These are phyloP conservation scores for Cryptocheilus praepositus DNA, from an alignment of 2,888 invertebrate genomes.

Conservation along the genomic window DNA sequence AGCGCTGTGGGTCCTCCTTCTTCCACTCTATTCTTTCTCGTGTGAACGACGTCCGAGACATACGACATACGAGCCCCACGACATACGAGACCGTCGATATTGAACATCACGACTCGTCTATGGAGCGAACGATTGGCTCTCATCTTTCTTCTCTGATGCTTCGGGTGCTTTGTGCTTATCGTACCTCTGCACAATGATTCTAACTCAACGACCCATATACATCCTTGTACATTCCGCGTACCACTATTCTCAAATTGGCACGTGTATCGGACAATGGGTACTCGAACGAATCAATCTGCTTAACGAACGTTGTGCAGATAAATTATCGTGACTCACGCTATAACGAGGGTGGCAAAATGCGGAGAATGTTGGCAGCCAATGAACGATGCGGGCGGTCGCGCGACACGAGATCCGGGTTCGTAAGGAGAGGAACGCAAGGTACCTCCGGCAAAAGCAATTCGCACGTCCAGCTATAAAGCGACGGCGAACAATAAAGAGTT, in stretches of 20 bases:
- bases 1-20: not conserved
- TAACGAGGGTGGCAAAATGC: not conserved
- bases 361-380: no score
- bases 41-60: no score
- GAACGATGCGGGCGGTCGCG: conserved; percentile 46
- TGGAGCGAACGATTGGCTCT: not conserved
- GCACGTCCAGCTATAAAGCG: conserved; percentile 63
- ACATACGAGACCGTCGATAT: no score
- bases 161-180: not conserved
- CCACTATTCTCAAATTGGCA: conserved; percentile 1
- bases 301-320: no score
- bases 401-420: conserved; percentile 53
- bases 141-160: not conserved
- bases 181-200: not conserved
- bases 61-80: no score
- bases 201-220: not conserved
- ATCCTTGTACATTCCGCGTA: not conserved
- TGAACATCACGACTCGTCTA: no score
- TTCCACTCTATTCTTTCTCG: not conserved
- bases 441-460: conserved; percentile 62
- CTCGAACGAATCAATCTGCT: conserved; percentile 8
- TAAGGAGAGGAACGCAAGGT: conserved; percentile 3
- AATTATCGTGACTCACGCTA: conserved; percentile 22
- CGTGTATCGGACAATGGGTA: conserved; percentile 8
- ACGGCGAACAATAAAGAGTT: conserved; percentile 66